Conservation (phyloP, 2,113 vertebrate genomes). For the Atherinomorus stipes region DNA sequence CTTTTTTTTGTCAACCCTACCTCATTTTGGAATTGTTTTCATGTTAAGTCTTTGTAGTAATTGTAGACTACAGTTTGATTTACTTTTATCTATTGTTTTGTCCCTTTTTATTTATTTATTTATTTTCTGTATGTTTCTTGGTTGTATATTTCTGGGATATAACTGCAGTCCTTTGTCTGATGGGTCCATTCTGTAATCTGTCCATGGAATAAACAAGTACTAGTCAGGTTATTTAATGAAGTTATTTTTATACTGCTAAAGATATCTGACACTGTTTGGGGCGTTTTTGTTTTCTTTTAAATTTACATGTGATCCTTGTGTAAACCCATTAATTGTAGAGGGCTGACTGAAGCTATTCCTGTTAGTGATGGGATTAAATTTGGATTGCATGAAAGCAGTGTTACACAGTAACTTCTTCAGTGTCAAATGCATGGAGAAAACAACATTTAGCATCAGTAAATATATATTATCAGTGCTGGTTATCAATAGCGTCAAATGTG, state of each 20-base stretch:
- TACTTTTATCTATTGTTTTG: too few relatives aligned
- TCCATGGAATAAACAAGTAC: neutral
- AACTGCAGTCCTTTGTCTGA: neutral
- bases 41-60: too few relatives aligned
- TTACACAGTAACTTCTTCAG: constrained; percentile 3
- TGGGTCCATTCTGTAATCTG: neutral
- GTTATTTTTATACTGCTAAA: neutral
- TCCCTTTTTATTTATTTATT: too few relatives aligned
- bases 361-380: neutral
- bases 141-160: too few relatives aligned
- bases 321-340: neutral
- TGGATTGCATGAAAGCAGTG: neutral
- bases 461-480: too few relatives aligned
- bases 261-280: neutral
- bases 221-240: constrained; percentile 5
- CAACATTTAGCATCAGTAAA: neutral
- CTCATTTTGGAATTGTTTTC: too few relatives aligned
- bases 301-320: constrained; percentile 3
- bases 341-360: neutral
- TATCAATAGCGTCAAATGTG: too few relatives aligned
- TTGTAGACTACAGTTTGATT: too few relatives aligned
- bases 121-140: too few relatives aligned
- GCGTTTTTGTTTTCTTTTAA: constrained; percentile 1
- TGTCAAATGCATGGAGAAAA: too few relatives aligned
- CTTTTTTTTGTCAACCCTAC: too few relatives aligned